phyloP scores from a whole-genome alignment of 2,888 invertebrate genomes.

The Pomacea canaliculata region DNA sequence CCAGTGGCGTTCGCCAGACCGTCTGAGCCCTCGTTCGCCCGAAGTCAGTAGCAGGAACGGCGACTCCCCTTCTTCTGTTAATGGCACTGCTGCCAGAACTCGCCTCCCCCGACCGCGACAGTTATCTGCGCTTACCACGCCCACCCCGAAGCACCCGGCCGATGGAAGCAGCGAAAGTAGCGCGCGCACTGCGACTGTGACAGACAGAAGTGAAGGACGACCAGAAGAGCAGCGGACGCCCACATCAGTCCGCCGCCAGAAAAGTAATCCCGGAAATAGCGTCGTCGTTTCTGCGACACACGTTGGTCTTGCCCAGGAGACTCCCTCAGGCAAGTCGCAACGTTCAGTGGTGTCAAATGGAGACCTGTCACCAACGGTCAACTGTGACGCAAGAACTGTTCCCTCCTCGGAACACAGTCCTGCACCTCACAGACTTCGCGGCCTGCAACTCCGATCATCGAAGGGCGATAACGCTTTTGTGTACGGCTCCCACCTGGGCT shows the following conservation, averaged over 20 bases:
- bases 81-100: neutral
- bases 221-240: neutral
- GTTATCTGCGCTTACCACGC: neutral
- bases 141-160: neutral
- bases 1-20: conserved; percentile 1
- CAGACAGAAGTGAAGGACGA: neutral
- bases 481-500: conserved; percentile 13
- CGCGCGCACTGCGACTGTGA: no score
- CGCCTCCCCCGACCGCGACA: neutral
- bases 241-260: no score
- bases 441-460: conserved; percentile 11
- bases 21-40: neutral
- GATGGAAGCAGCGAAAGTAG: neutral
- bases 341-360: conserved; percentile 1
- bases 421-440: neutral
- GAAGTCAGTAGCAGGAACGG: neutral
- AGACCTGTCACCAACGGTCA: neutral
- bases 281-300: neutral
- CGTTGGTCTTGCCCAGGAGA: neutral
- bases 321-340: neutral
- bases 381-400: neutral
- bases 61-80: neutral
- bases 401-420: neutral
- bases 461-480: conserved; percentile 13
- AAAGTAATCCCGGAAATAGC: conserved; percentile 4